A percentile compares a stretch with the other conserved stretches of the same genome.
phyloP scores from a whole-genome alignment of 1,140 invertebrate genomes.

The Drosophila orosa region DNA sequence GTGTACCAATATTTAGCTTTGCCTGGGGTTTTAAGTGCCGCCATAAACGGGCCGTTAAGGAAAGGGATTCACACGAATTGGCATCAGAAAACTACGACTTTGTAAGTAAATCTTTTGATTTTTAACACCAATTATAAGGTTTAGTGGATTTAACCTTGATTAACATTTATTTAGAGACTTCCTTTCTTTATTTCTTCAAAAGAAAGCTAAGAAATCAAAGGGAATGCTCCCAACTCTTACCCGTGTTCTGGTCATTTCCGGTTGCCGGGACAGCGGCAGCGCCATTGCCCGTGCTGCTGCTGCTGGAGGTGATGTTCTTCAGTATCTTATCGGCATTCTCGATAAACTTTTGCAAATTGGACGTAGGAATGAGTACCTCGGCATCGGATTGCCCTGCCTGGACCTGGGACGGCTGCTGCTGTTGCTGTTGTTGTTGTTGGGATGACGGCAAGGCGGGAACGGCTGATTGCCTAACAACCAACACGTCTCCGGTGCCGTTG shows the following conservation, averaged over 20 bases:
- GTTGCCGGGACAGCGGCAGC: constrained; percentile 16
- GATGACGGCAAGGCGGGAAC: constrained; percentile 17
- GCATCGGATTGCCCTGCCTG: constrained; percentile 58
- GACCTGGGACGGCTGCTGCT: constrained; percentile 26
- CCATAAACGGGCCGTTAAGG: constrained; percentile 3
- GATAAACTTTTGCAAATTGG: constrained; percentile 83
- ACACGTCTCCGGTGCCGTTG: constrained; percentile 53
- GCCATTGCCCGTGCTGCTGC: constrained; percentile 51
- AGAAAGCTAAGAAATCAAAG: not conserved
- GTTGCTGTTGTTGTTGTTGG: constrained; percentile 28
- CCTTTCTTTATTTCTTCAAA: too few species aligned
- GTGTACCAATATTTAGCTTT: constrained; percentile 16
- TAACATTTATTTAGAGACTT: not conserved
- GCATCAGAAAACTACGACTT: not conserved
- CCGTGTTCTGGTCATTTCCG: constrained; percentile 58
- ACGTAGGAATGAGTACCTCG: constrained; percentile 79
- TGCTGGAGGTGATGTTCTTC: constrained; percentile 76
- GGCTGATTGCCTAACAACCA: constrained; percentile 50
- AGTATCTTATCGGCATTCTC: constrained; percentile 83
- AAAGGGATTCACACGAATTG: constrained; percentile 3
- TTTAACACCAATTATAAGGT: not conserved
- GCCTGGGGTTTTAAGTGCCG: not conserved
- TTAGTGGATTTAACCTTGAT: not conserved
- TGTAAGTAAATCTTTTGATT: not conserved
- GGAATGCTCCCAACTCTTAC: constrained; percentile 14